Conservation (phyloP, 1,140 invertebrate species). For the Meteorus sp. region DNA sequence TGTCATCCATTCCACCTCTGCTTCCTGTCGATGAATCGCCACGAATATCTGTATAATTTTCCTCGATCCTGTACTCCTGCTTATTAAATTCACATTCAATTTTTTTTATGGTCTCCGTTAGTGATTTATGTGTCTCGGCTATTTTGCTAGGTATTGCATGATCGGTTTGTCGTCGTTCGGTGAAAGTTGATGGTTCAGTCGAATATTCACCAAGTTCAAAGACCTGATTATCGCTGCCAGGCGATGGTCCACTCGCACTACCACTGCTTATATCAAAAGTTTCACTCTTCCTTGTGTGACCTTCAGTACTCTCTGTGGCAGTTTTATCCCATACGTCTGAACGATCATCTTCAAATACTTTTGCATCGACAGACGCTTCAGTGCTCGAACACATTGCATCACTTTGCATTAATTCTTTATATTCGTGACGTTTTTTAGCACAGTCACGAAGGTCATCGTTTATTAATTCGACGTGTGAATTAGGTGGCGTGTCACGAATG, state of each 20-base stretch:
- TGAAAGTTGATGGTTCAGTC: conserved; percentile 33
- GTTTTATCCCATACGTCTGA: conserved; percentile 52
- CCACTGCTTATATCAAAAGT: conserved; percentile 55
- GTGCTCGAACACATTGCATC: conserved; percentile 22
- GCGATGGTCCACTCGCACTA: conserved; percentile 41
- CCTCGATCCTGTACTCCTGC: conserved; percentile 32
- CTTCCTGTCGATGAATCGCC: not conserved
- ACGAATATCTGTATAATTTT: conserved; percentile 13
- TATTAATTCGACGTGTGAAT: conserved; percentile 51
- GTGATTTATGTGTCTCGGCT: conserved; percentile 47
- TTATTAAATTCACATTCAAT: conserved; percentile 49
- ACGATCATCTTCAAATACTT: conserved; percentile 38
- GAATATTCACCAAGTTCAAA: conserved; percentile 44
- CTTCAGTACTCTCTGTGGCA: conserved; percentile 47
- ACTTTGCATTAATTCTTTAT: conserved; percentile 34
- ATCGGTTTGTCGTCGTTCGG: conserved; percentile 28
- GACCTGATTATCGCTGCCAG: conserved; percentile 47
- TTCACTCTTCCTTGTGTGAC: conserved; percentile 48
- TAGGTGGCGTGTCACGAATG: conserved; percentile 50
- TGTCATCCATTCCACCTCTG: conserved; percentile 6
- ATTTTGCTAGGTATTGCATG: conserved; percentile 39
- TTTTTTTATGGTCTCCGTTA: conserved; percentile 52
- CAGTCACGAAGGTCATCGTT: conserved; percentile 38
- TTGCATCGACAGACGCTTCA: conserved; percentile 27
- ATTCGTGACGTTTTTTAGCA: conserved; percentile 37